These are phyloP conservation scores for Sarcophaga rosellei DNA, from an alignment of 2,888 invertebrate species.

Conservation along the genomic window DNA sequence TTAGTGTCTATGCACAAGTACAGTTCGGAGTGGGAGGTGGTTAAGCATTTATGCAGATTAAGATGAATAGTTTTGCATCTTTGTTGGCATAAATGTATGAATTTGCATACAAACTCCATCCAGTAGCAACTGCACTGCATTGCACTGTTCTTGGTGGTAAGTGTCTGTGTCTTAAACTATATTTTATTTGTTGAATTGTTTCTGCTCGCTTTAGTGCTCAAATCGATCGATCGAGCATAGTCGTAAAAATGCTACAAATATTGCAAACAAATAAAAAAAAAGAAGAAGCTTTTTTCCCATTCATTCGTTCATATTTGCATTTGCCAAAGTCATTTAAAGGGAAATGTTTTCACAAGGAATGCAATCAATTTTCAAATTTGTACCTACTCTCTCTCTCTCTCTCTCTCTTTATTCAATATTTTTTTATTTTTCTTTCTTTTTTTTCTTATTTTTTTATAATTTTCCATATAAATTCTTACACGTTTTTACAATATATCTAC, in stretches of 20 bases:
- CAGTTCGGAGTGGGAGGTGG: neutral
- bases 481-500: too few species aligned
- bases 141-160: neutral
- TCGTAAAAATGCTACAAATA: constrained; percentile 12
- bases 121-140: too few species aligned
- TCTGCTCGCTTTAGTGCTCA: constrained; percentile 59
- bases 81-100: constrained; percentile 34
- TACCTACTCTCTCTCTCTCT: constrained; percentile 64
- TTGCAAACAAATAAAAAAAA: neutral
- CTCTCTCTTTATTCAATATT: constrained; percentile 13
- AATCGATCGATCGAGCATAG: constrained; percentile 15
- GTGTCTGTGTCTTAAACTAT: neutral
- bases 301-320: constrained; percentile 66
- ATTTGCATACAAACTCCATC: constrained; percentile 29
- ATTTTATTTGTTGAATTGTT: constrained; percentile 62
- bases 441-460: too few species aligned
- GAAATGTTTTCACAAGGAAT: constrained; percentile 75
- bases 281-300: neutral
- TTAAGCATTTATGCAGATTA: constrained; percentile 5
- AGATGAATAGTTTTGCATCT: constrained; percentile 41
- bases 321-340: constrained; percentile 68
- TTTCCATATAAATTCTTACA: too few species aligned
- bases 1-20: neutral
- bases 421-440: neutral
- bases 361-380: constrained; percentile 80